Conservation (phyloP, 2,797 vertebrate genomes). For the Synaphobranchus kaupii region DNA sequence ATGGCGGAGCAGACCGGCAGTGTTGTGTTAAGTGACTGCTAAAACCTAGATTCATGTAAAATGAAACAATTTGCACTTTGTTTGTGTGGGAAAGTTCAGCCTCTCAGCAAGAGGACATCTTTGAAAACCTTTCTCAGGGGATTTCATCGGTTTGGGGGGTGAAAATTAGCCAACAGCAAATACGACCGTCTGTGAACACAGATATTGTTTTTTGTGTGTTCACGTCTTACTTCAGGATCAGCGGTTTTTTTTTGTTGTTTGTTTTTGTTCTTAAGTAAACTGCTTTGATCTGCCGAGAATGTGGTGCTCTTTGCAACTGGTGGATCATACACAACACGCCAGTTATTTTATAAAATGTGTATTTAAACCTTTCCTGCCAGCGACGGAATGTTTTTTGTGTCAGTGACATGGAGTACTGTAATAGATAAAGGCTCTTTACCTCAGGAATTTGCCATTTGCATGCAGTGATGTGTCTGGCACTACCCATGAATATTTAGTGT, state of each 20-base stretch:
- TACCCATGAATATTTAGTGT: conserved; percentile 77
- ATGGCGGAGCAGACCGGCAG: conserved; percentile 52
- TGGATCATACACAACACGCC: neutral
- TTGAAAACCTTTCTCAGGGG: conserved; percentile 55
- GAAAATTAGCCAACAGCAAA: conserved; percentile 57
- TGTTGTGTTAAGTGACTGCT: conserved; percentile 40
- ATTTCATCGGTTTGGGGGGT: conserved; percentile 49
- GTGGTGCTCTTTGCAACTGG: neutral
- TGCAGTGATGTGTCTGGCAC: conserved; percentile 67
- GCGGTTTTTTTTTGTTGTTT: neutral
- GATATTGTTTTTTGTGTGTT: conserved; percentile 20
- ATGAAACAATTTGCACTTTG: conserved; percentile 60
- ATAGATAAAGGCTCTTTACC: conserved; percentile 46
- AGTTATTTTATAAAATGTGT: neutral
- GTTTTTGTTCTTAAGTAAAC: conserved; percentile 16
- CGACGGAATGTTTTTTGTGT: conserved; percentile 2
- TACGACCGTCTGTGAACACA: conserved; percentile 54
- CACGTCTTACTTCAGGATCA: neutral
- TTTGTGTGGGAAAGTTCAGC: conserved; percentile 72
- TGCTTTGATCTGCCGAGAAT: conserved; percentile 10
- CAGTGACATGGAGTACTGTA: conserved; percentile 28
- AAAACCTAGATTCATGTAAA: conserved; percentile 56
- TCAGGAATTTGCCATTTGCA: conserved; percentile 67
- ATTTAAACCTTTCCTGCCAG: neutral
- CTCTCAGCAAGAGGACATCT: conserved; percentile 59